A percentile compares a stretch with the other conserved stretches of the same genome.
phyloP scores from a whole-genome alignment of 1,140 invertebrate genomes.

The Adelges cooleyi region DNA sequence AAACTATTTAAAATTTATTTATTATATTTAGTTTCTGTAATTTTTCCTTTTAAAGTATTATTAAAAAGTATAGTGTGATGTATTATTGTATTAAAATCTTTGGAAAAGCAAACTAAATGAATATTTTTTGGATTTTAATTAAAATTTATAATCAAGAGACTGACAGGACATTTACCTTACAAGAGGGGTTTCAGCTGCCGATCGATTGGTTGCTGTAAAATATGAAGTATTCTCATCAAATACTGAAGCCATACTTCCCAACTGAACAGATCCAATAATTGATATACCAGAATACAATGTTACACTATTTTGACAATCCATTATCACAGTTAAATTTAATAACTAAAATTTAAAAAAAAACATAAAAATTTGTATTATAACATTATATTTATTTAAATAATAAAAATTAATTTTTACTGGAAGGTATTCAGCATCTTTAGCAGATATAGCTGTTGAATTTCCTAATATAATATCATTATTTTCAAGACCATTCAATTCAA shows the following conservation, averaged over 20 bases:
- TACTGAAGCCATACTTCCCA: slow-evolving; percentile 27
- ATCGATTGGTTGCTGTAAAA: slow-evolving; percentile 9
- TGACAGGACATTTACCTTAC: slow-evolving; percentile 15
- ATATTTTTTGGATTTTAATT: no score
- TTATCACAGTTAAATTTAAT: slow-evolving; percentile 66
- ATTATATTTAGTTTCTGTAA: no score
- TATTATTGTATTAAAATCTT: no score
- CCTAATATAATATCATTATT: slow-evolving; percentile 59
- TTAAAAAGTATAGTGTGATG: no score
- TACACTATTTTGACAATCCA: slow-evolving; percentile 66
- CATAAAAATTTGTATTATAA: slow-evolving; percentile 8
- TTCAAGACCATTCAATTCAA: slow-evolving; percentile 62
- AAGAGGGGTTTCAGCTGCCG: background rate
- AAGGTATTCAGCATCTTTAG: slow-evolving; percentile 71
- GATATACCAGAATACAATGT: slow-evolving; percentile 71
- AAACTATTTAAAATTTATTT: no score
- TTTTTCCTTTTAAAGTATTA: no score
- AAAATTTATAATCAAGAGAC: no score
- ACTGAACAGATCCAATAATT: slow-evolving; percentile 64
- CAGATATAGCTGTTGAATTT: slow-evolving; percentile 53
- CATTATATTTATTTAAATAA: slow-evolving; percentile 11
- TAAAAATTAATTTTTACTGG: slow-evolving; percentile 40
- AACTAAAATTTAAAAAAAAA: slow-evolving; percentile 38
- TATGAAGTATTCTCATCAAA: slow-evolving; percentile 25
- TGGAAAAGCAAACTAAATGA: no score